Conservation (phyloP, 2,888 invertebrate species). For the Allygus modestus region DNA sequence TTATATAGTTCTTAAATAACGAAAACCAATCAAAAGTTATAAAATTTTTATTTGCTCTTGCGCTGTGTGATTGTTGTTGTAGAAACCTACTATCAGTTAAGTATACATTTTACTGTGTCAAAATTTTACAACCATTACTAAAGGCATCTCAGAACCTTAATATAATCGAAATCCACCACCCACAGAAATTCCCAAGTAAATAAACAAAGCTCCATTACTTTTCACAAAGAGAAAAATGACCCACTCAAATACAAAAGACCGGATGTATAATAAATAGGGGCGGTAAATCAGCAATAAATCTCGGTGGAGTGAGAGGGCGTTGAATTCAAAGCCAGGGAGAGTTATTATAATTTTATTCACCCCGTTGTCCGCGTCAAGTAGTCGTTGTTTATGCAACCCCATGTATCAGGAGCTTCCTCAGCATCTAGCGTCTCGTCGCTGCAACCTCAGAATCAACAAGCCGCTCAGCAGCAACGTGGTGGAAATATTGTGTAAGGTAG, state of each 20-base stretch:
- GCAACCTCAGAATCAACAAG: neutral
- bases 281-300: constrained; percentile 49
- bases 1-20: too few species aligned
- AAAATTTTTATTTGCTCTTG: too few species aligned
- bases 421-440: neutral
- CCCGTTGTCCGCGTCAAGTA: constrained; percentile 51
- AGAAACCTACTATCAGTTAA: too few species aligned
- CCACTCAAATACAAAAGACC: constrained; percentile 18
- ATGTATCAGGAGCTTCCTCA: constrained; percentile 39
- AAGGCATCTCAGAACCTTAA: too few species aligned
- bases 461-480: neutral
- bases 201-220: neutral
- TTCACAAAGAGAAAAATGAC: neutral
- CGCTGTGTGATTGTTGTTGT: too few species aligned
- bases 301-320: constrained; percentile 41
- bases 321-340: constrained; percentile 55
- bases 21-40: too few species aligned
- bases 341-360: constrained; percentile 53
- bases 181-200: neutral
- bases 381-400: constrained; percentile 50
- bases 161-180: too few species aligned
- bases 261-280: constrained; percentile 49
- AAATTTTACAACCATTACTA: too few species aligned
- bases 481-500: neutral
- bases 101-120: too few species aligned